Percentiles rank a stretch among this genome's conserved stretches.
Conservation (phyloP, 2,888 invertebrate genomes). For the Meandrusa payeni region DNA sequence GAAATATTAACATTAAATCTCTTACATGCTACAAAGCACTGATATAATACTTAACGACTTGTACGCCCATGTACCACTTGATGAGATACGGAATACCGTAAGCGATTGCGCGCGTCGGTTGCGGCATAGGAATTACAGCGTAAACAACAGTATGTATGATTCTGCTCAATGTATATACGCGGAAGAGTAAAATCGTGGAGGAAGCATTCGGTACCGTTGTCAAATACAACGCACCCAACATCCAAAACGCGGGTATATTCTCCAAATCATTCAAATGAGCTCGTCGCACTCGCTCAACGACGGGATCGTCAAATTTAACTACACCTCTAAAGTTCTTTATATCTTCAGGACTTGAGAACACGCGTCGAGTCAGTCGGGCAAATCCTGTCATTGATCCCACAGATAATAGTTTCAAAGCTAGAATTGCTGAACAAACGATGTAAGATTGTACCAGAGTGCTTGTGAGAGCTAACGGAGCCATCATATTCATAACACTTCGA, state of each 20-base stretch:
- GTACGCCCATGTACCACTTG: constrained; percentile 57
- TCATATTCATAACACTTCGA: no score
- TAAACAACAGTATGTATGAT: constrained; percentile 84
- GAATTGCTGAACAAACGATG: constrained; percentile 56
- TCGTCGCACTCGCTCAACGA: constrained; percentile 62
- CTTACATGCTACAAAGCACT: constrained; percentile 25
- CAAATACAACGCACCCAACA: constrained; percentile 81
- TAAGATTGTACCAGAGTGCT: constrained; percentile 55
- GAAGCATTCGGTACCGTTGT: constrained; percentile 76
- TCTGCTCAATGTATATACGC: constrained; percentile 78
- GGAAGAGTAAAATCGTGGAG: constrained; percentile 60
- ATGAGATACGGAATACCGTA: constrained; percentile 47
- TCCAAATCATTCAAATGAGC: constrained; percentile 87
- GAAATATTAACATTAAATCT: no score
- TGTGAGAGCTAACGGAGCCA: constrained; percentile 35
- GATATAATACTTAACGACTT: constrained; percentile 44
- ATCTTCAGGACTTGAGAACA: constrained; percentile 60
- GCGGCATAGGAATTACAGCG: constrained; percentile 81
- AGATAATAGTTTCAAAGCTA: constrained; percentile 54
- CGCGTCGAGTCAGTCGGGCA: constrained; percentile 43
- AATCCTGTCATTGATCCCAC: constrained; percentile 45
- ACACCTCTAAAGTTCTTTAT: constrained; percentile 47
- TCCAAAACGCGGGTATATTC: constrained; percentile 84
- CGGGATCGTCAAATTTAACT: constrained; percentile 57
- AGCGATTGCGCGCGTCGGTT: constrained; percentile 67